Evolutionary conservation across 2,113 vertebrate genomes (phyloP).

Genomic region (Chaetodon auriga): DNA sequence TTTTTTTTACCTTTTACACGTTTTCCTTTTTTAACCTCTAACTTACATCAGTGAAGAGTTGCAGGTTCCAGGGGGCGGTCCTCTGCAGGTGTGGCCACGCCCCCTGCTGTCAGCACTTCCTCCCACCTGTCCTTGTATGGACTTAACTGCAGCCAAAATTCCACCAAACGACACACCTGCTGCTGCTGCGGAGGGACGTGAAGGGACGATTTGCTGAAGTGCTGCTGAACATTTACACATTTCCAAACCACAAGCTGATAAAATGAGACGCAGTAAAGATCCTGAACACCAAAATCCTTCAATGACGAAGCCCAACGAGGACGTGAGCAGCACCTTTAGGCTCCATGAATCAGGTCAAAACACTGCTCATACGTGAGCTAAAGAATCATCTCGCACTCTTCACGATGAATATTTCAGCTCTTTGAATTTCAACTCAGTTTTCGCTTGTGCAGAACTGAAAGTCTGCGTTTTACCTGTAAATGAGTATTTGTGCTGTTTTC

Average conservation of each 20-base stretch:
- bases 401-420: background rate
- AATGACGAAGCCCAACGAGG: background rate
- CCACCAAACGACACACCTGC: conserved; percentile 9
- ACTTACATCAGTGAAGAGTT: background rate
- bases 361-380: background rate
- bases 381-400: background rate
- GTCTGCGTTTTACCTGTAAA: background rate
- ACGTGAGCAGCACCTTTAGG: background rate
- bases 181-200: background rate
- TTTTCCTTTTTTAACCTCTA: background rate
- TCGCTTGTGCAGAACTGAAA: background rate
- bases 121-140: conserved; percentile 58
- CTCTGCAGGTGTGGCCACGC: background rate
- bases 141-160: conserved; percentile 18
- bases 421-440: background rate
- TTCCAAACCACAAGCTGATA: background rate
- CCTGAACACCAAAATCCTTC: background rate
- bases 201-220: background rate
- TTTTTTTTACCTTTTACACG: no score
- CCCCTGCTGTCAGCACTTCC: background rate
- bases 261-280: background rate
- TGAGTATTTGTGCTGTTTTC: background rate
- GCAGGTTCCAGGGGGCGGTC: background rate
- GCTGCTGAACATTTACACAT: background rate
- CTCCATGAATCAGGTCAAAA: background rate